Evolutionary conservation across 1,140 invertebrate species (phyloP).

Genomic region (Zaprionus ornatus): DNA sequence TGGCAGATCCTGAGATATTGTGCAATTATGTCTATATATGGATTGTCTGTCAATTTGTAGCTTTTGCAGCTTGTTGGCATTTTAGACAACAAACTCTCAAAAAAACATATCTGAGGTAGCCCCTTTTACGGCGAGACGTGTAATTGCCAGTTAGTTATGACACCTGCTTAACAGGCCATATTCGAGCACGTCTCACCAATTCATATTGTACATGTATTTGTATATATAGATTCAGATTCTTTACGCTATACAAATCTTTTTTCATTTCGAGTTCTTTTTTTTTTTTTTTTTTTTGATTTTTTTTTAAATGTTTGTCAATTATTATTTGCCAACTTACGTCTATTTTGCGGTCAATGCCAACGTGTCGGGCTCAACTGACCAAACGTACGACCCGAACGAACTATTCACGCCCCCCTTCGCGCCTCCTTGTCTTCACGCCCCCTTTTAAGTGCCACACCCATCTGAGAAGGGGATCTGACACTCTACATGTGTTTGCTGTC

Average conservation of each 20-base stretch:
- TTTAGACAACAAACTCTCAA: slow-evolving; percentile 17
- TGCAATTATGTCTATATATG: slow-evolving; percentile 24
- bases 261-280: slow-evolving; percentile 1
- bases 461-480: slow-evolving; percentile 3
- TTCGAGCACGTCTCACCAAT: slow-evolving; percentile 10
- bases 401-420: not conserved
- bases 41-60: slow-evolving; percentile 31
- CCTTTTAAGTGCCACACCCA: slow-evolving; percentile 14
- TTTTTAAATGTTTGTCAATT: slow-evolving; percentile 31
- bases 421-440: not conserved
- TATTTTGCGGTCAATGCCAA: slow-evolving; percentile 81
- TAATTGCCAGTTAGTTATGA: slow-evolving; percentile 47
- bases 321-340: slow-evolving; percentile 24
- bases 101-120: slow-evolving; percentile 10
- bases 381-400: not conserved
- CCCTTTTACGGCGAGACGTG: slow-evolving; percentile 11
- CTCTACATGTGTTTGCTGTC: slow-evolving; percentile 45
- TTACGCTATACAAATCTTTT: not conserved
- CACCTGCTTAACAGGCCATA: slow-evolving; percentile 35
- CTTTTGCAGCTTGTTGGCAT: slow-evolving; percentile 10
- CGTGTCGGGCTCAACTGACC: slow-evolving; percentile 31
- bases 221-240: not conserved
- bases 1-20: slow-evolving; percentile 16
- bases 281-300: not conserved
- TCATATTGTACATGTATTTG: not conserved